Evolutionary conservation across 2,113 vertebrate species (phyloP), one percentile per base, ranked within the genome.

Genomic region (Gnathonemus longibarbis): DNA sequence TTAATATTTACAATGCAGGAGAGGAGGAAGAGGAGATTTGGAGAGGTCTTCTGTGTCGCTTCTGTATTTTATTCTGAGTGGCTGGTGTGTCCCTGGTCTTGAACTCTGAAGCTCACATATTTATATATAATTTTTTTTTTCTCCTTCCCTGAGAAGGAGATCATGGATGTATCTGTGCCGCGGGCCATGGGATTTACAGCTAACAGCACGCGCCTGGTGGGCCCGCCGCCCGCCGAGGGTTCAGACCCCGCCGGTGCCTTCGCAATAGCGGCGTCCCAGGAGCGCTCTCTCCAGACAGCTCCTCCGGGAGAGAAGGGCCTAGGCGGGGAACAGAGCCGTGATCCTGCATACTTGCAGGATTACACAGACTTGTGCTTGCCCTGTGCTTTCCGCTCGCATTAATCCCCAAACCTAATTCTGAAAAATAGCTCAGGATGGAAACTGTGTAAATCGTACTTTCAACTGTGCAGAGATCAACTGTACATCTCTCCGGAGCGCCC

Each of bases 321-420:
- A n/a, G 11, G 19, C n/a, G 17, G 35, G 86, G 52, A 88, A 13
- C 7, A 2, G 39, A 5, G 9, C 17, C 31, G 11, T n/a, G 35
- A 21, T 19, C 39, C 52, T 88, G 87, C 52, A 88, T 66, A 62
- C 53, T 88, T 88, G 56, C 31, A 45, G 52, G 21, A 88, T 88
- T 88, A 66, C 56, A 24, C 39, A 62, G 87, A 66, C 56, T 42
- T 48, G 31, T 66, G 87, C 53, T 21, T 42, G 50, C 85, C 85
- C 50, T 21, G 49, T 53, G 50, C 49, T 88, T 88, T 62, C 87
- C 39, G 21, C 39, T 66, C 10, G 21, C 87, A 62, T 88, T 88
- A 62, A 88, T 88, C 87, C 87, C 87, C 52, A 62, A 45, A 39
- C 53, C 35, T 62, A 88, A 88, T 88, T 88, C 87, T 42, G 39